Evolutionary conservation across 2,888 invertebrate genomes (phyloP), one percentile per base, ranked within the genome.

Genomic region (Gisinianus flammeolus): DNA sequence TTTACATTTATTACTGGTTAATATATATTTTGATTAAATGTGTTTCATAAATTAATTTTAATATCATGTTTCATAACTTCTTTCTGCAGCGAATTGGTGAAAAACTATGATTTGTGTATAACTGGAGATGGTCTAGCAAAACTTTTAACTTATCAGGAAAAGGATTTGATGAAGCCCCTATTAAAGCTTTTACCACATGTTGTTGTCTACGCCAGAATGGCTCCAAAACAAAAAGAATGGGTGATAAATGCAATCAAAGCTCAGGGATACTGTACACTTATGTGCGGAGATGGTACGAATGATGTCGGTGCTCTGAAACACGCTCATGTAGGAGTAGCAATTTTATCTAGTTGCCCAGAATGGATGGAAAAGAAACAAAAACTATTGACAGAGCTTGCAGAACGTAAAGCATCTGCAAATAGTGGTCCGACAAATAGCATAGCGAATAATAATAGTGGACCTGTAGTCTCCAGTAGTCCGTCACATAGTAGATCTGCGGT

Each of bases 261-360:
- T 35, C 88, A 94, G 16, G 99, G 99, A 4, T 95, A 91, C 86
- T 91, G 91, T 3, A 97, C 98, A 0, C 89, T 99, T 1, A 99
- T 99, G 99, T 99, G 99, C 86, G 99, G 99, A 1, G 99, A 99
- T 88, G 99, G 99, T 76, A 99, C 99, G 0, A 99, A 99, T 87
- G 99, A 99, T 88, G 99, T 99, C 16, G 99, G 99, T 24, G 97
- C 97, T 4, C 88, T 99, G 71, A 99, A 99, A 88, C 99, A 99
- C 88, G 97, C 99, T 44, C 93, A 99, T 88, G 97, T 95, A 86
- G 93, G 93, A 19, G 84, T 85, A 10, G 84, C 84, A 2, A 85
- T 85, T 44, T 70, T 85, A 19, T 82, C 84, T 8, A 81, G 80
- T 76, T 83, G 83, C 75, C 83, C 84, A 12, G 84, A 85, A 74